These are phyloP conservation scores for Drosophila ficusphila DNA, from an alignment of 1,140 invertebrate species.

Conservation along the genomic window DNA sequence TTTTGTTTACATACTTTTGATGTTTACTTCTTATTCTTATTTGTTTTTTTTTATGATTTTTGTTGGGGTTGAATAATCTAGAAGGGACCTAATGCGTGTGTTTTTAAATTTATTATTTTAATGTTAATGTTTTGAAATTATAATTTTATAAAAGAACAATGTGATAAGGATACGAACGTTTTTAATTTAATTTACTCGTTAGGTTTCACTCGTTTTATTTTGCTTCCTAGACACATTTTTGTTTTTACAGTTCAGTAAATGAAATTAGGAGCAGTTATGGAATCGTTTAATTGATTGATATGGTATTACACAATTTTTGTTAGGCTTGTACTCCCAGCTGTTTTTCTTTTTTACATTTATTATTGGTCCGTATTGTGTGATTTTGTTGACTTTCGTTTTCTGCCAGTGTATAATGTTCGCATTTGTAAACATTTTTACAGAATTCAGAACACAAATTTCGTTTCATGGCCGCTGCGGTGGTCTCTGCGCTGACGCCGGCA, in stretches of 20 bases:
- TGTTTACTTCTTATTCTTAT: not conserved
- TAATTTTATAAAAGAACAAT: too few relatives aligned
- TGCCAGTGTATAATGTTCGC: constrained; percentile 49
- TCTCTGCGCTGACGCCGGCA: constrained; percentile 38
- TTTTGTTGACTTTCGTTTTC: not conserved
- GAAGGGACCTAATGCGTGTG: too few relatives aligned
- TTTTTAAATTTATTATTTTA: not conserved
- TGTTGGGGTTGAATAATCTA: too few relatives aligned
- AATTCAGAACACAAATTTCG: constrained; percentile 62
- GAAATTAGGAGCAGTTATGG: not conserved
- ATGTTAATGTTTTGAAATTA: not conserved
- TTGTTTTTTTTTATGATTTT: not conserved
- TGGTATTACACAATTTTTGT: too few relatives aligned
- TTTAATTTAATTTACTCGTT: too few relatives aligned
- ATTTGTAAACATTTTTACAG: constrained; percentile 69
- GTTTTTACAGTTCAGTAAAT: too few relatives aligned
- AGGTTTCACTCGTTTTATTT: too few relatives aligned
- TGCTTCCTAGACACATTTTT: too few relatives aligned
- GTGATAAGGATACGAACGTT: too few relatives aligned
- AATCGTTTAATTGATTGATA: not conserved
- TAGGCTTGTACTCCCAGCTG: not conserved
- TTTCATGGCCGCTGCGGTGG: constrained; percentile 57
- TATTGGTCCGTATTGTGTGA: not conserved
- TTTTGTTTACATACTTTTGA: not conserved
- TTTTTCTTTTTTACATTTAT: not conserved